These are phyloP conservation scores for Dolichallabes microphthalmus DNA, from an alignment of 2,113 vertebrate genomes.

Conservation along the genomic window DNA sequence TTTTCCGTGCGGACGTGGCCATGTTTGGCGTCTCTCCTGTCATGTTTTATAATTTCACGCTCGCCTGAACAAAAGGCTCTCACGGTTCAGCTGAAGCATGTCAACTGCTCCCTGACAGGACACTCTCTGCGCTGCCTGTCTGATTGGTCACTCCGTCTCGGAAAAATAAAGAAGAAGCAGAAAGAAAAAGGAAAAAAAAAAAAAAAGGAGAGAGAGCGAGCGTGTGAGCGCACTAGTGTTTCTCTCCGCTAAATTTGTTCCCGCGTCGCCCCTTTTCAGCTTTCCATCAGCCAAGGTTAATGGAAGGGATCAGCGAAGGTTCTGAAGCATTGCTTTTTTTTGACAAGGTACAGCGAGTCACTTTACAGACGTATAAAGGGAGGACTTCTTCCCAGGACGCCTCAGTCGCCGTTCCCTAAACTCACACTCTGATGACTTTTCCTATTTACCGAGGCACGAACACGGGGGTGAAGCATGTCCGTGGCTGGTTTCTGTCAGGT, in stretches of 20 bases:
- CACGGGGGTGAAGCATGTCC: neutral
- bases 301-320: conserved; percentile 43
- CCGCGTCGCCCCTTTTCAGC: conserved; percentile 9
- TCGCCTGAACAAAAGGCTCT: conserved; percentile 57
- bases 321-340: conserved; percentile 48
- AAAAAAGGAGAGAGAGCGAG: conserved; percentile 10
- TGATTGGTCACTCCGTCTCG: conserved; percentile 51
- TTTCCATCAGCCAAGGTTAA: conserved; percentile 50
- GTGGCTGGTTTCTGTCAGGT: neutral
- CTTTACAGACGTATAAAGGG: conserved; percentile 45
- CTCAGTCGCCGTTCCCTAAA: neutral
- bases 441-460: conserved; percentile 35
- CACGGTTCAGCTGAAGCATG: conserved; percentile 52
- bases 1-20: conserved; percentile 41
- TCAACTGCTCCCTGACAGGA: conserved; percentile 50
- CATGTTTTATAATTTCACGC: conserved; percentile 63
- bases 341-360: conserved; percentile 51
- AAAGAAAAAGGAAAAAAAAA: conserved; percentile 16
- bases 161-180: conserved; percentile 8
- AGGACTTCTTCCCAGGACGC: conserved; percentile 33
- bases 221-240: conserved; percentile 8
- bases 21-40: conserved; percentile 55
- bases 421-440: conserved; percentile 24
- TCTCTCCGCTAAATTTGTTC: conserved; percentile 45
- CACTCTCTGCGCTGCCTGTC: conserved; percentile 43